Evolutionary conservation across 2,888 invertebrate species (phyloP).

Genomic region (Cheilosia impressa): DNA sequence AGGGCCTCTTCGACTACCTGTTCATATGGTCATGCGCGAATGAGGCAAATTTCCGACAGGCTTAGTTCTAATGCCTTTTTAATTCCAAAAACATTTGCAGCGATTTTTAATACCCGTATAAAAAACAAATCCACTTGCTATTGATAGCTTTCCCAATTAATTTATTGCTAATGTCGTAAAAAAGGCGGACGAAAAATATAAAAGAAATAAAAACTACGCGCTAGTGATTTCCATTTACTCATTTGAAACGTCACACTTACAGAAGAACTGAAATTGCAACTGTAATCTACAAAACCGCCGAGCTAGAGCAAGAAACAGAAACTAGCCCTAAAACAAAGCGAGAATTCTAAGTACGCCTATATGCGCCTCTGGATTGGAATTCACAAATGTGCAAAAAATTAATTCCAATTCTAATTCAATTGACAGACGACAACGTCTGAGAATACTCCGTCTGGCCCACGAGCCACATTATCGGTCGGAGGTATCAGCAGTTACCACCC

Average conservation of each 20-base stretch:
- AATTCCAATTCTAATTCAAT: conserved; percentile 71
- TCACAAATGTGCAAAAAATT: conserved; percentile 66
- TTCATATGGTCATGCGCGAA: not conserved
- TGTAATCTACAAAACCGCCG: not conserved
- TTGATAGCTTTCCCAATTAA: not conserved
- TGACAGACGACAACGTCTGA: conserved; percentile 56
- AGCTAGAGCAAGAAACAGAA: not conserved
- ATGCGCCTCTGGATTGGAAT: conserved; percentile 18
- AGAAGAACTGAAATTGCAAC: not conserved
- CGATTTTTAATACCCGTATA: not conserved
- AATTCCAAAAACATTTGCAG: not conserved
- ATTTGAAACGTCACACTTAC: conserved; percentile 1
- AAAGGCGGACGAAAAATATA: not conserved
- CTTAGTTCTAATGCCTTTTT: not conserved
- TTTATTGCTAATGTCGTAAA: not conserved
- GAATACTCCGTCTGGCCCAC: not conserved
- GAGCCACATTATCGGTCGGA: not conserved
- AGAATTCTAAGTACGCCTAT: conserved; percentile 21
- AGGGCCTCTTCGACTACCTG: not conserved
- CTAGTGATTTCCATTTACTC: not conserved
- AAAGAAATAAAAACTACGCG: conserved; percentile 19
- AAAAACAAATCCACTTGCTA: not conserved
- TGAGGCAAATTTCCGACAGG: not conserved
- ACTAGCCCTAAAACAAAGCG: conserved; percentile 13
- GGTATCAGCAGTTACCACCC: conserved; percentile 10